Evolutionary conservation across 1,140 invertebrate genomes (phyloP).

Genomic region (Macrotrachela quadricornifera): DNA sequence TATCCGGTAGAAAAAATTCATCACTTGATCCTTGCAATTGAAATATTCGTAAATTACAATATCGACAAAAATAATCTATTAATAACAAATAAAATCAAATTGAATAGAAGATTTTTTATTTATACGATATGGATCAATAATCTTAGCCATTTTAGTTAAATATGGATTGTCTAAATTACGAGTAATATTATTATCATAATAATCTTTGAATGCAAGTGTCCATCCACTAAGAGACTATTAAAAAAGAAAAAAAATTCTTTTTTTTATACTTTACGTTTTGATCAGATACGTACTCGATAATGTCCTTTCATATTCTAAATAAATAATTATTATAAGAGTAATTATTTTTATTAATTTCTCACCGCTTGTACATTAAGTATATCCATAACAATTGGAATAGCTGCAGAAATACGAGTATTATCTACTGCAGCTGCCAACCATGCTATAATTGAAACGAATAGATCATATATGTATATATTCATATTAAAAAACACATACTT

Average conservation of each 20-base stretch:
- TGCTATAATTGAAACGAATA: not conserved
- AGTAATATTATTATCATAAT: conserved; percentile 8
- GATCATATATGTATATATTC: too few species aligned
- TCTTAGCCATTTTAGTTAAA: not conserved
- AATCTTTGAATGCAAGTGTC: conserved; percentile 9
- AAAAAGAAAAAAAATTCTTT: too few species aligned
- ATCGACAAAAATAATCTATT: not conserved
- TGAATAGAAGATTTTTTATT: not conserved
- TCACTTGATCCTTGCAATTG: conserved; percentile 18
- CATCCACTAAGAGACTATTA: conserved; percentile 9
- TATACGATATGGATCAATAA: conserved; percentile 3
- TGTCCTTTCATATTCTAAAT: too few species aligned
- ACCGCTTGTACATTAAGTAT: conserved; percentile 19
- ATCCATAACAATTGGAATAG: conserved; percentile 22
- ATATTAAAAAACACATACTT: too few species aligned
- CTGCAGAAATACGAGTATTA: conserved; percentile 15
- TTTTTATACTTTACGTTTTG: too few species aligned
- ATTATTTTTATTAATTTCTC: too few species aligned
- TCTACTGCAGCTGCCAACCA: conserved; percentile 7
- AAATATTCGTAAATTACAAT: conserved; percentile 19
- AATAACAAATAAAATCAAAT: too few species aligned
- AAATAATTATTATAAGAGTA: too few species aligned
- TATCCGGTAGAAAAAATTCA: conserved; percentile 22
- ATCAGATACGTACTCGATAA: too few species aligned
- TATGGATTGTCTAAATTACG: not conserved